phyloP scores from a whole-genome alignment of 35 echinoderm and acorn worm genomes.

The Nesometra sesokonis region DNA sequence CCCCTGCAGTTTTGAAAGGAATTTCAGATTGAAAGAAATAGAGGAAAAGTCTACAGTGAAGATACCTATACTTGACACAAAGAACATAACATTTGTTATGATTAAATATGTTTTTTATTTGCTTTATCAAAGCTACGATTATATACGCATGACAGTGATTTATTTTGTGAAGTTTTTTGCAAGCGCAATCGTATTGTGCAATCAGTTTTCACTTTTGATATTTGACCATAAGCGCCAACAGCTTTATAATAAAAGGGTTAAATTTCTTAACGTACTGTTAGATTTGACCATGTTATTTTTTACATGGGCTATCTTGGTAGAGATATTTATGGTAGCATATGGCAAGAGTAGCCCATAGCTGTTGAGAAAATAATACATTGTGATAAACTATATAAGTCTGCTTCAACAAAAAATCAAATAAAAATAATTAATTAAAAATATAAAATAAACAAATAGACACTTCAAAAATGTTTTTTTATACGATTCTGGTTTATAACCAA shows the following conservation, averaged over 20 bases:
- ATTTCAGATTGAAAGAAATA: neutral
- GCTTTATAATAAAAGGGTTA: neutral
- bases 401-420: neutral
- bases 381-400: neutral
- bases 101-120: neutral
- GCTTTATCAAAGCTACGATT: neutral
- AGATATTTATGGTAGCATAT: neutral
- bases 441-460: neutral
- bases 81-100: too few relatives aligned
- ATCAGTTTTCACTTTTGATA: neutral
- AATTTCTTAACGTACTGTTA: neutral
- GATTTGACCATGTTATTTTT: neutral
- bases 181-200: neutral
- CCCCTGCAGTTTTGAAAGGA: neutral
- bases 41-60: neutral
- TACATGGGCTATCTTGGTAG: neutral
- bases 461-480: too few relatives aligned
- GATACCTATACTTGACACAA: neutral
- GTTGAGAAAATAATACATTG: neutral
- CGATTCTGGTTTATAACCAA: too few relatives aligned
- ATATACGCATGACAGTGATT: neutral
- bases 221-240: neutral
- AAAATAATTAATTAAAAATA: neutral
- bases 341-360: neutral
- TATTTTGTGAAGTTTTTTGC: neutral